These are phyloP conservation scores for Drosophila elegans DNA, from an alignment of 1,140 invertebrate genomes.

Conservation along the genomic window DNA sequence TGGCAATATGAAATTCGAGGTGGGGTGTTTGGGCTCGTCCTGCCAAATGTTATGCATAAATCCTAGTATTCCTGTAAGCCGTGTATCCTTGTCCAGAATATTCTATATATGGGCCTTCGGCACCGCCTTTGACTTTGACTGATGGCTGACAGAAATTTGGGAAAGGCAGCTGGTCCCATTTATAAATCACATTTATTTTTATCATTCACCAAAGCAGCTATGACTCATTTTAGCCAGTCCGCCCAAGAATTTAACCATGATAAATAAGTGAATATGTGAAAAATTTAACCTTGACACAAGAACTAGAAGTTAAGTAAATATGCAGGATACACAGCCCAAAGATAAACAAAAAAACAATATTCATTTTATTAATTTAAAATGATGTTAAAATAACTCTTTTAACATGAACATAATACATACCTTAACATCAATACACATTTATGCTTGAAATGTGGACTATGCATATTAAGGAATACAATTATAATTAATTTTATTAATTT, in stretches of 20 bases:
- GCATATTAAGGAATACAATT: no score
- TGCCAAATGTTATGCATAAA: slow-evolving; percentile 25
- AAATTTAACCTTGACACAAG: no score
- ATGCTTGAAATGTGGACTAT: no score
- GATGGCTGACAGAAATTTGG: slow-evolving; percentile 26
- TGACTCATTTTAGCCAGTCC: neutral
- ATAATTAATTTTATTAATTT: no score
- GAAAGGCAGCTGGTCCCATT: slow-evolving; percentile 4
- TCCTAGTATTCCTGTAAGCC: slow-evolving; percentile 6
- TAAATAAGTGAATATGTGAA: no score
- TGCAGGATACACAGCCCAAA: no score
- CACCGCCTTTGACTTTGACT: slow-evolving; percentile 13
- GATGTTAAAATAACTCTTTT: no score
- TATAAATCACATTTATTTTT: slow-evolving; percentile 9
- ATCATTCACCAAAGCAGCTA: neutral
- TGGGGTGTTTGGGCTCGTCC: neutral
- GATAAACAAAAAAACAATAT: no score
- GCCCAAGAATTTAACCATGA: neutral
- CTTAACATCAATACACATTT: no score
- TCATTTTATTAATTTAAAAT: no score
- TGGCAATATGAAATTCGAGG: neutral
- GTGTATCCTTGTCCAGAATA: slow-evolving; percentile 17
- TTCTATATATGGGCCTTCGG: slow-evolving; percentile 3
- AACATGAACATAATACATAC: no score
- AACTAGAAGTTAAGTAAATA: no score